These are phyloP conservation scores for Dyspetes luteomarginatus DNA, from an alignment of 2,888 invertebrate genomes.

Conservation along the genomic window DNA sequence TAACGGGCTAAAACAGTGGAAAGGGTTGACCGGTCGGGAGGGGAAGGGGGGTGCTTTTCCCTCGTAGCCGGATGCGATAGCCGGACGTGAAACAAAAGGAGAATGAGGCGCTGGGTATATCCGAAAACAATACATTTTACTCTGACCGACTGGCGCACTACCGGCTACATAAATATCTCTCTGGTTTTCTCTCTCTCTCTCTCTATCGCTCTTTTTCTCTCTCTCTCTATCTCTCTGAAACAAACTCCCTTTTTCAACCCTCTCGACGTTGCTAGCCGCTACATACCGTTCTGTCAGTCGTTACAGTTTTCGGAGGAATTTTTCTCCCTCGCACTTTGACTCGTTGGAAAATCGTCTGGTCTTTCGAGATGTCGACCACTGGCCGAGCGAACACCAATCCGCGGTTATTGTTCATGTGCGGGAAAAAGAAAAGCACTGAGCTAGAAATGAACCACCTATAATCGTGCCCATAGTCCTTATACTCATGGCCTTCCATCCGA, in stretches of 20 bases:
- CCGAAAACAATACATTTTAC: conserved; percentile 79
- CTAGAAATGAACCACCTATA: conserved; percentile 29
- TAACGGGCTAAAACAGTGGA: not conserved
- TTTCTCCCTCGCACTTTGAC: conserved; percentile 29
- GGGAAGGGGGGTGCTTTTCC: conserved; percentile 50
- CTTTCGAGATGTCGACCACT: conserved; percentile 56
- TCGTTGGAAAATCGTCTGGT: conserved; percentile 48
- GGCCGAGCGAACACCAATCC: conserved; percentile 43
- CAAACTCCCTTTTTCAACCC: conserved; percentile 41
- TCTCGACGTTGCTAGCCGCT: conserved; percentile 32
- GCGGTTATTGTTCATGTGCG: conserved; percentile 53
- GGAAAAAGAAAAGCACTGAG: conserved; percentile 37
- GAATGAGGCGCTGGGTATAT: conserved; percentile 74
- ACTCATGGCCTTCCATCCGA: not conserved
- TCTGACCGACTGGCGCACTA: conserved; percentile 63
- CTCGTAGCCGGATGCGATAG: conserved; percentile 62
- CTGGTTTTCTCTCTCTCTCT: conserved; percentile 36
- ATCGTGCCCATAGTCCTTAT: not conserved
- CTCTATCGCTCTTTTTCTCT: conserved; percentile 46
- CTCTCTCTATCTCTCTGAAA: conserved; percentile 59
- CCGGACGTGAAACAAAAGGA: conserved; percentile 72
- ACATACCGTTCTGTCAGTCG: conserved; percentile 55
- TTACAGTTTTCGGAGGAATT: conserved; percentile 41
- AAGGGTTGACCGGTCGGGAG: conserved; percentile 6
- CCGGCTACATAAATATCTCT: conserved; percentile 60